Base-by-base conservation (phyloP, 2,797 vertebrate species). In the Cynopterus sphinx region DNA sequence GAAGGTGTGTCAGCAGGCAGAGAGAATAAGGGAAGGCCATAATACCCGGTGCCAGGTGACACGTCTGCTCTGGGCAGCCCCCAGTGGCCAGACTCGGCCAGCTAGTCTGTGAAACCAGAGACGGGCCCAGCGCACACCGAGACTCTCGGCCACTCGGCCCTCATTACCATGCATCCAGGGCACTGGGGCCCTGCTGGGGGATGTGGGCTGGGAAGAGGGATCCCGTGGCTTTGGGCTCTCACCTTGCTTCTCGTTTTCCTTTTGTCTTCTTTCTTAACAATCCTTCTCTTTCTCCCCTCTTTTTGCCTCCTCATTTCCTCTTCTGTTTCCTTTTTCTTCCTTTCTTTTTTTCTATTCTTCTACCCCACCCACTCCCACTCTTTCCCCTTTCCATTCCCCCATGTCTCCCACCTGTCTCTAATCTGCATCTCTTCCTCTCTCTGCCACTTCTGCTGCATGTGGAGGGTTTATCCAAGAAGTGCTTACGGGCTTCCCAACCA, bases 101-200 rank as follows among this genome's bases (percentile, higher is more conserved):
- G 53, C 24, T 70, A 74, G 88, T 7, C n/a, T 5, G 0, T 71
- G 91, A 96, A 96, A 97, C 41, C 81, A 57, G 91, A 96, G 86
- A 83, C 13, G 53, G 36, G 68, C 9, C 59, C 4, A 21, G 3
- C 13, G 8, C 26, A 33, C 59, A 74, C 22, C 55, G 13, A 71
- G 74, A 61, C 53, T 68, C 78, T 41, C n/a, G 41, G 68, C 36
- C 57, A 5, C 19, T 26, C 39, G 0, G 10, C 11, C 77, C 43
- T 82, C 91, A 55, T 68, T 65, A 49, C 36, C 21, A 31, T 57
- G 79, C 46, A 96, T 4, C 73, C 31, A 16, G 93, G 87, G n/a
- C 59, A 3, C 51, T 1, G 0, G 13, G 6, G 68, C 53, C 21
- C 53, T 31, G 19, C 13, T 0, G 11, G 39, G 9, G 8, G 87